Evolutionary conservation across 2,888 invertebrate species (phyloP), one percentile per base, ranked within the genome.

Genomic region (Leptarthrus brevirostris): DNA sequence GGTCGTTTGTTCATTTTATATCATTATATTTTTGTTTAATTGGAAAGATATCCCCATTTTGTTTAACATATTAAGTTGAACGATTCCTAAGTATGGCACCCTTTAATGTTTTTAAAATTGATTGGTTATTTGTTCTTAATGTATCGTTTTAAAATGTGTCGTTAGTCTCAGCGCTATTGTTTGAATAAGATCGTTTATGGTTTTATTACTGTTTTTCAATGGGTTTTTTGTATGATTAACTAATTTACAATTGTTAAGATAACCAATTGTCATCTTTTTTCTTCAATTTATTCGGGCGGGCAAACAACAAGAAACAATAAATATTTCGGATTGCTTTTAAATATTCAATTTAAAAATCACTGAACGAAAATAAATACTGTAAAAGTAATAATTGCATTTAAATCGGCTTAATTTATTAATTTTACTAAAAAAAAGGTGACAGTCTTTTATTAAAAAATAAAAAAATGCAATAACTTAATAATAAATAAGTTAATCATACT

Each of bases 101-200:
- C 64, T 66, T 66, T 26, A 66, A 47, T 66, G 64, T 66, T 22
- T 66, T 66, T 47, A 20, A 66, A 47, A 47, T 18, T 66, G 44
- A 47, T 47, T 66, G 44, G 64, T 47, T 47, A 24, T 47, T 66
- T 66, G 47, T 47, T 66, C 44, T 47, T 66, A 14, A 34, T 47
- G 24, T 61, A 61, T 61, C 47, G 64, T 66, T 66, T 47, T 26
- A 47, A 24, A 16, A 47, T 66, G 44, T 66, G 47, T 47, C 47
- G 22, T n/a, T 64, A 34, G 24, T 52, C n/a, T 54, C 71, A 53
- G 18, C n/a, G 36, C 49, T 44, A 36, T 54, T 53, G 54, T 72
- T 71, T n/a, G n/a, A 71, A 24, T 18, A 72, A 44, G 30, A 53
- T 22, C n/a, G n/a, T 54, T 71, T 71, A 34, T 71, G 36, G 14